Evolutionary conservation across 2,113 vertebrate species (phyloP).

Genomic region (Myanophis thanlyinensis): DNA sequence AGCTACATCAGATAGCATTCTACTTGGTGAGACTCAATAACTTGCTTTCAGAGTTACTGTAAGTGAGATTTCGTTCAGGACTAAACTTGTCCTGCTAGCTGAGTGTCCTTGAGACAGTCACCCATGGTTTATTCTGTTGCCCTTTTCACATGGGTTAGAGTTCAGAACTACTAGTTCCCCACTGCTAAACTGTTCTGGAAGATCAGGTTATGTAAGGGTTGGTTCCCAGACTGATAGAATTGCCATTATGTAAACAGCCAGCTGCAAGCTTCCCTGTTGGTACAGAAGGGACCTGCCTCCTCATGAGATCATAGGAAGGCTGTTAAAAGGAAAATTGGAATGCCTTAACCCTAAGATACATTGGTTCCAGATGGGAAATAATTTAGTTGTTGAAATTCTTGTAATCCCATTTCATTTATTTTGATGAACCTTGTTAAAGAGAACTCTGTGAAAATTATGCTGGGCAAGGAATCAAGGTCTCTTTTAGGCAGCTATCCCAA

Average conservation of each 20-base stretch:
- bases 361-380: background rate
- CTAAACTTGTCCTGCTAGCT: background rate
- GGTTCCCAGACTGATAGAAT: background rate
- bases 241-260: background rate
- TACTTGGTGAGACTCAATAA: background rate
- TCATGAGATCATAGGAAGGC: background rate
- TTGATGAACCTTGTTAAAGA: background rate
- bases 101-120: background rate
- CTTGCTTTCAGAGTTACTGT: background rate
- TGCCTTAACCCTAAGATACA: background rate
- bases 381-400: background rate
- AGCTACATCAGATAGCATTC: background rate
- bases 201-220: background rate
- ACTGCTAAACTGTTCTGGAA: background rate
- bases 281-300: background rate
- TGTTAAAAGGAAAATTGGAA: background rate
- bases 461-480: background rate
- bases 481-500: background rate
- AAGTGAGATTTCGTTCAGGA: background rate
- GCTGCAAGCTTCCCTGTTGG: background rate
- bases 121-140: background rate
- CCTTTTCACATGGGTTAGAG: background rate
- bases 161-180: background rate
- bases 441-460: background rate
- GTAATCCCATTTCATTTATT: background rate